Conservation (phyloP, 2,888 invertebrate genomes). For the Chironomus riparius region DNA sequence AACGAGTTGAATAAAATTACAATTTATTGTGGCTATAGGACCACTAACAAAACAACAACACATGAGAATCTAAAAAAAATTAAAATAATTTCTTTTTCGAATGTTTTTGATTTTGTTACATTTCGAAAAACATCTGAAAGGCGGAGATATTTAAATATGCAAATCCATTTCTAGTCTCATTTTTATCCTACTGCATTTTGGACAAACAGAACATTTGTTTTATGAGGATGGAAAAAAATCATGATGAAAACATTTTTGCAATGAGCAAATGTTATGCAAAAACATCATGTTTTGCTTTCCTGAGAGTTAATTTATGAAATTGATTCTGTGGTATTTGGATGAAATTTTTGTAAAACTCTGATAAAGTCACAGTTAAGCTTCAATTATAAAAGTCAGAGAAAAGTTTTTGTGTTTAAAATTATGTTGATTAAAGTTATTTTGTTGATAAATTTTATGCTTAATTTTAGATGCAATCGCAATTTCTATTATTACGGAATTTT, state of each 20-base stretch:
- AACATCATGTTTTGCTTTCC: neutral
- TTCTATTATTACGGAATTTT: no score
- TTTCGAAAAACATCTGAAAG: slow-evolving; percentile 18
- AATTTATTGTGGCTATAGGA: slow-evolving; percentile 18
- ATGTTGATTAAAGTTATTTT: no score
- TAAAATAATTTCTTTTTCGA: neutral
- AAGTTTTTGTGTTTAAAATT: no score
- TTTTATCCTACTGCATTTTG: neutral
- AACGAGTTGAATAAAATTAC: slow-evolving; percentile 12
- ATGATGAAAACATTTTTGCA: neutral
- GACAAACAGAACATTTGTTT: neutral
- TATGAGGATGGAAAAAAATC: neutral
- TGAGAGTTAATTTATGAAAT: slow-evolving; percentile 22
- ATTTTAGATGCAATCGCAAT: no score
- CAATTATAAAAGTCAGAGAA: no score
- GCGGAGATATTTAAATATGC: slow-evolving; percentile 22
- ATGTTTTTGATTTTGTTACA: slow-evolving; percentile 13
- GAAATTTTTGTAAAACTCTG: no score
- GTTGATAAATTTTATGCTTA: no score
- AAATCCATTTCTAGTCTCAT: neutral
- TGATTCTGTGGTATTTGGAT: neutral
- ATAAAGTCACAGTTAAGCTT: no score
- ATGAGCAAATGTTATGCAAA: neutral
- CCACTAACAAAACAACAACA: neutral
- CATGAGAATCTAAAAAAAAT: neutral